Base-by-base conservation (phyloP, 2,888 invertebrate species). In the Plagodis dolabraria region DNA sequence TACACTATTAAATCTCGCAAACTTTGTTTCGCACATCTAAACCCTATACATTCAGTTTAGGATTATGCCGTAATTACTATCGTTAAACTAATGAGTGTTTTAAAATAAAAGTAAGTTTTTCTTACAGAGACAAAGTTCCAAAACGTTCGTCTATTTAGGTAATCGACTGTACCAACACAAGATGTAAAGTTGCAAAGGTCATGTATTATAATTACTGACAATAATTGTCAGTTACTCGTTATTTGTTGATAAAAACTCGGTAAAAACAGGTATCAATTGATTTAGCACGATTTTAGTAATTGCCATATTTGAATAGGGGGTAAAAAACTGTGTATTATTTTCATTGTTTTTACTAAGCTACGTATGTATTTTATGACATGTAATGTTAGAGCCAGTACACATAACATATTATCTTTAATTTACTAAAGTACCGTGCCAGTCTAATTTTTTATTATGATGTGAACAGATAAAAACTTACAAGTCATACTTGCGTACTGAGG, bases 181-280 rank as follows among this genome's bases (percentile, higher is more conserved):
- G 9, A 43, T 6, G 8, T 51, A 43, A n/a, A 49, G 52, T 62
- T 69, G 60, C 65, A 68, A 71, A 67, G 78, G 75, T 72, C 74
- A 58, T 7, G 2, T n/a, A 60, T 22, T 22, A 22, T 22, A 22
- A 22, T 22, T 22, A 22, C 22, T 22, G 22, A 22, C 22, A 22
- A 22, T 77, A 77, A 77, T 77, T 76, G 68, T 53, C 33, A 46
- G 45, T 52, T 45, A 45, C 22, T 22, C 45, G n/a, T 22, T 45
- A 33, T 42, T 52, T 51, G 38, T 33, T 35, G 47, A 55, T 43
- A 55, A 60, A 57, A 64, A 51, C 42, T 46, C 36, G 9, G 57
- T 38, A 47, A 59, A 50, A 33, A 45, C 47, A 47, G 9, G 58
- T 60, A 58, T 57, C 58, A 58, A 52, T 57, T 56, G 61, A 62